phyloP scores from a whole-genome alignment of 1,140 invertebrate genomes.

The Cydia amplana region DNA sequence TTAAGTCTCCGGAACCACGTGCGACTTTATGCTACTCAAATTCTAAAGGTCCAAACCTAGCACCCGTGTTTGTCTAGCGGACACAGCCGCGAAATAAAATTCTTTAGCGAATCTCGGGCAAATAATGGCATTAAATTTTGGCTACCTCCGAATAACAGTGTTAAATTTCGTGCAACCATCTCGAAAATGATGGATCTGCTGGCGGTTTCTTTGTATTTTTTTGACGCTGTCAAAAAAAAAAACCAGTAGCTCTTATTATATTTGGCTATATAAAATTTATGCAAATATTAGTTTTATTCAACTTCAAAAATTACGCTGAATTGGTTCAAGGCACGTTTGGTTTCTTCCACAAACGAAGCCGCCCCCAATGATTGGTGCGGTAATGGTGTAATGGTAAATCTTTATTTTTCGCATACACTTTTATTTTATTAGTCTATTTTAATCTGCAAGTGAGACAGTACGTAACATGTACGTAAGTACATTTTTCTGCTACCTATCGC shows the following conservation, averaged over 20 bases:
- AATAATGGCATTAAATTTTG: conserved; percentile 72
- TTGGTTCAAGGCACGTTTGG: background rate
- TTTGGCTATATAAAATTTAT: conserved; percentile 23
- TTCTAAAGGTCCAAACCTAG: conserved; percentile 41
- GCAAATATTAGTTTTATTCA: conserved; percentile 15
- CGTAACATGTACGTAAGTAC: no score
- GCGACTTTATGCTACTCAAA: background rate
- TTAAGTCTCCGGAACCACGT: background rate
- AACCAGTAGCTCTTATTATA: conserved; percentile 30
- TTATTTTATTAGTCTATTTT: no score
- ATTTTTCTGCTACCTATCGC: no score
- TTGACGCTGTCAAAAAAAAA: conserved; percentile 33
- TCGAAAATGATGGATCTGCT: conserved; percentile 71
- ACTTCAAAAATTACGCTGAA: background rate
- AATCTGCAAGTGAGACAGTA: no score
- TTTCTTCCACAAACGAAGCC: background rate
- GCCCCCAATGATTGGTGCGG: background rate
- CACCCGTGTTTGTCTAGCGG: conserved; percentile 69
- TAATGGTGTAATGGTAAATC: no score
- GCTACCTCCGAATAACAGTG: conserved; percentile 69
- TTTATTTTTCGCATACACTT: no score
- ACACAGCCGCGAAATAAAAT: conserved; percentile 59
- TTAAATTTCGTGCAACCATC: conserved; percentile 72
- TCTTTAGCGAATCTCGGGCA: conserved; percentile 45
- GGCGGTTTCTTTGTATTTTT: conserved; percentile 58